phyloP scores from a whole-genome alignment of 2,888 invertebrate genomes.

The Eueremaeus valkanovi region DNA sequence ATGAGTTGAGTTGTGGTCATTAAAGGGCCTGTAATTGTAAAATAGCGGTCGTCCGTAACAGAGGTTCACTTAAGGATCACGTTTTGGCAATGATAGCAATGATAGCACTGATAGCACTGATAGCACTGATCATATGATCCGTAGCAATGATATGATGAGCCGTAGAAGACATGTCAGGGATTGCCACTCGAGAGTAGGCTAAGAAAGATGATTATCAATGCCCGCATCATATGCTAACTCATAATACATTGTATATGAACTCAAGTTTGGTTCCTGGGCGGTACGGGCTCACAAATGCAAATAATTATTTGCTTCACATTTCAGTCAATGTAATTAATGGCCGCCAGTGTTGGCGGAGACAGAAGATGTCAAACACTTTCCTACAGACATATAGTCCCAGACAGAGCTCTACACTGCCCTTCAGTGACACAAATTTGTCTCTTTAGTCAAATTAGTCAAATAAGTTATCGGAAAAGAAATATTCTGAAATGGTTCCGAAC shows the following conservation, averaged over 20 bases:
- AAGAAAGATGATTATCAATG: conserved; percentile 12
- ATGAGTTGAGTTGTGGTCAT: conserved; percentile 24
- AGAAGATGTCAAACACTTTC: too few species aligned
- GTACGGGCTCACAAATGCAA: conserved; percentile 6
- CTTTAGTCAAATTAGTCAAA: too few species aligned
- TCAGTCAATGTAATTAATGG: conserved; percentile 30
- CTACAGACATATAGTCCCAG: too few species aligned
- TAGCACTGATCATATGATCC: not conserved
- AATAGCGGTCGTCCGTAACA: conserved; percentile 7
- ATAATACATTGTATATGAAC: conserved; percentile 32
- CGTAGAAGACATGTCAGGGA: not conserved
- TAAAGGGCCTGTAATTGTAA: conserved; percentile 3
- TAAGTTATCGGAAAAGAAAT: too few species aligned
- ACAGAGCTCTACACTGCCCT: too few species aligned
- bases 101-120: not conserved
- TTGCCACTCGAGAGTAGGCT: not conserved
- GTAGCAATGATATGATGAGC: not conserved
- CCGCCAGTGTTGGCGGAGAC: too few species aligned
- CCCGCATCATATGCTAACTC: conserved; percentile 2
- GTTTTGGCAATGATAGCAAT: conserved; percentile 22
- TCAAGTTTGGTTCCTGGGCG: conserved; percentile 30
- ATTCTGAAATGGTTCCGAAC: too few species aligned
- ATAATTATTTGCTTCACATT: conserved; percentile 30
- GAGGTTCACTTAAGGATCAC: conserved; percentile 1
- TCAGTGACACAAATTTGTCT: too few species aligned